Base-by-base conservation (phyloP, 2,888 invertebrate species). In the Tolmerus cingulatus region DNA sequence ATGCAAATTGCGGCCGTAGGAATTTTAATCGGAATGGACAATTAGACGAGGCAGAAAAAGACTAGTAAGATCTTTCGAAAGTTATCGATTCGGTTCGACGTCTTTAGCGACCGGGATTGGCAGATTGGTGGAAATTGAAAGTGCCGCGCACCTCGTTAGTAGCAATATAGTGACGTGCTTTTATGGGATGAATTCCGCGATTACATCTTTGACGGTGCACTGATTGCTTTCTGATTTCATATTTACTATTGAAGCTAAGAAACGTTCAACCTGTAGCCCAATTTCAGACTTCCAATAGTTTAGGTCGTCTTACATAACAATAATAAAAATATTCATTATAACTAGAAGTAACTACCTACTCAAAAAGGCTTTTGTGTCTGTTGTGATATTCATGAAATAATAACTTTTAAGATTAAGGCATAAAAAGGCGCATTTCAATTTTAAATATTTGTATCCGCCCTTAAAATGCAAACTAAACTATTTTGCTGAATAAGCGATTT, bases 1-100 rank as follows among this genome's bases (percentile, higher is more conserved):
- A 78, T 78, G 78, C 78, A 78, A 78, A 78, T 78, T 19, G 46
- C 23, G 78, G 7, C 40, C 14, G 46, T 40, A 78, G 19, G 78
- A 78, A 43, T 78, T 78, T 78, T 78, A 78, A 78, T 78, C 78
- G 40, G 40, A 37, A 76, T 76, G 37, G 76, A 76, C 76, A 76
- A 76, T 76, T 76, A 76, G 76, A 74, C 66, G 66, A 66, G 8
- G 27, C 27, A 66, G 66, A 66, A 66, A 23, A 46, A 23, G 66
- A 66, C 27, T 66, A 66, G 27, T 23, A 66, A 19, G 27, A 66
- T 19, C 66, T 66, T 66, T 66, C 66, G 66, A 66, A 66, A 66
- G 66, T 66, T 66, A 66, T 66, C 66, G 66, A 66, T 66, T 66
- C 66, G 23, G 12, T 66, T 66, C 66, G 66, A 23, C 27, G 23